A percentile compares a stretch with the other conserved stretches of the same genome.
These are phyloP conservation scores for Actenoides hombroni DNA, from an alignment of 2,113 vertebrate genomes.

Conservation along the genomic window DNA sequence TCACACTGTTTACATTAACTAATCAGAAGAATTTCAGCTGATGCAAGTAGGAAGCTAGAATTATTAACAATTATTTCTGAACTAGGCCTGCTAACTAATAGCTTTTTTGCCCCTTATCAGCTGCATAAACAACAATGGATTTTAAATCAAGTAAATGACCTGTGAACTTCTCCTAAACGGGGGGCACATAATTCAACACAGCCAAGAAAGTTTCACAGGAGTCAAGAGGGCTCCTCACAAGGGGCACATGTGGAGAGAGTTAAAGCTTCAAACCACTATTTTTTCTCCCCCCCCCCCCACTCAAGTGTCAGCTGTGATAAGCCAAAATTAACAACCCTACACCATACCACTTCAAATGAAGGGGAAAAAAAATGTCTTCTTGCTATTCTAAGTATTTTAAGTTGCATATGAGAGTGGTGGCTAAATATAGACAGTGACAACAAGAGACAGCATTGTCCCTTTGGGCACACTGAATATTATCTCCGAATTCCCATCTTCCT, in stretches of 20 bases:
- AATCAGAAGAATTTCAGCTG: conserved; percentile 1
- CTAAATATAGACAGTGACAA: conserved; percentile 64
- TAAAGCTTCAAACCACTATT: conserved; percentile 16
- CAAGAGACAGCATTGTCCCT: conserved; percentile 59
- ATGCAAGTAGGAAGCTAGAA: conserved; percentile 10
- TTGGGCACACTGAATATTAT: conserved; percentile 34
- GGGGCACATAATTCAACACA: conserved; percentile 1
- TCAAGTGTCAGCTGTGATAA: conserved; percentile 68
- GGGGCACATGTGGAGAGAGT: conserved; percentile 57
- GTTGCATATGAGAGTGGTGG: conserved; percentile 29
- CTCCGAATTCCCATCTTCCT: conserved; percentile 61
- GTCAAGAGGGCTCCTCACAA: background rate
- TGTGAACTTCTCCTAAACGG: background rate
- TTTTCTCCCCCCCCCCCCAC: background rate
- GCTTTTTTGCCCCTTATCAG: conserved; percentile 54
- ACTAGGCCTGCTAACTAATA: background rate
- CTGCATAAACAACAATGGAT: conserved; percentile 63
- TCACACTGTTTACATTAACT: conserved; percentile 10
- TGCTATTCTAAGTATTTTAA: conserved; percentile 66
- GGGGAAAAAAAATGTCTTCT: background rate
- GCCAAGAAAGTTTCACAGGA: background rate
- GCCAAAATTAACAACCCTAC: conserved; percentile 64
- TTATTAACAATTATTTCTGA: conserved; percentile 2
- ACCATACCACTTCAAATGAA: conserved; percentile 55
- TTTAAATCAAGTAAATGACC: conserved; percentile 50